Percentiles rank a stretch among this genome's conserved stretches.
These are phyloP conservation scores for Drosophila carrolli DNA, from an alignment of 1,140 invertebrate genomes.

Conservation along the genomic window DNA sequence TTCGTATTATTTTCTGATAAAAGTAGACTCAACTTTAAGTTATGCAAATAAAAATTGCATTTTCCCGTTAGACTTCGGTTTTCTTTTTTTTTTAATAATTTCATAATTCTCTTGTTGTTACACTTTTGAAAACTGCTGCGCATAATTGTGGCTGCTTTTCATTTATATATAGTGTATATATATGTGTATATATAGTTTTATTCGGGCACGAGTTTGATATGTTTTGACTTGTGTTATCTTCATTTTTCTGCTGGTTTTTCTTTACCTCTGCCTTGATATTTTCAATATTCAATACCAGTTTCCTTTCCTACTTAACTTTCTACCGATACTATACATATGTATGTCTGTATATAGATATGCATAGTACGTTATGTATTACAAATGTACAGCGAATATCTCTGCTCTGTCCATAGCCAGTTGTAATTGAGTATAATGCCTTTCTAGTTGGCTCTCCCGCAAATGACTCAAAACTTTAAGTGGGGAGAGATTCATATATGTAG, in stretches of 20 bases:
- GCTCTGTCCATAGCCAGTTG: constrained; percentile 21
- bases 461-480: constrained; percentile 30
- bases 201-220: constrained; percentile 84
- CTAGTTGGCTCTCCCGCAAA: constrained; percentile 35
- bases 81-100: constrained; percentile 40
- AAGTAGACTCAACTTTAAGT: constrained; percentile 51
- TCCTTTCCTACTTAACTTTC: constrained; percentile 67
- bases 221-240: constrained; percentile 77
- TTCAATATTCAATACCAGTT: constrained; percentile 77
- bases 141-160: constrained; percentile 58
- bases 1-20: constrained; percentile 63
- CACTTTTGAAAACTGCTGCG: constrained; percentile 60
- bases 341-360: constrained; percentile 42
- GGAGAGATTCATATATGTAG: constrained; percentile 52
- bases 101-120: constrained; percentile 10
- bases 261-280: constrained; percentile 55
- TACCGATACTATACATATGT: constrained; percentile 48
- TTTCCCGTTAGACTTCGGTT: constrained; percentile 23
- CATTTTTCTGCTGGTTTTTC: constrained; percentile 27
- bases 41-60: constrained; percentile 67
- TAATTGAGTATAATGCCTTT: constrained; percentile 48
- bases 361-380: constrained; percentile 51
- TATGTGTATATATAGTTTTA: constrained; percentile 61
- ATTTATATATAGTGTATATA: constrained; percentile 37
- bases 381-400: constrained; percentile 46